A percentile compares a stretch with the other conserved stretches of the same genome.
Evolutionary conservation across 1,140 invertebrate species (phyloP).

Genomic region (Spodoptera litura): DNA sequence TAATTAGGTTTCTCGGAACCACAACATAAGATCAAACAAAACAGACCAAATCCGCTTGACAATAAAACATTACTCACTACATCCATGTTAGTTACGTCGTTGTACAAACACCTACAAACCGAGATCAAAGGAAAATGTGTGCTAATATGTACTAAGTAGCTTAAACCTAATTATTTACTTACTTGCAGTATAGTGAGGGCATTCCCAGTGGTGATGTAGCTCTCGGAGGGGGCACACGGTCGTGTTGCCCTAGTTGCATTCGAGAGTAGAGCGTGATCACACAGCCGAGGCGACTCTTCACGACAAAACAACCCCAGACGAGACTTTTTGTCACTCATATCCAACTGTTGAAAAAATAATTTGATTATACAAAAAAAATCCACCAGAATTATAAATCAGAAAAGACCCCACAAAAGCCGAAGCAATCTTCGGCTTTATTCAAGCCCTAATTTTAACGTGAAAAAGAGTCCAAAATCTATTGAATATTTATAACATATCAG

Average conservation of each 20-base stretch:
- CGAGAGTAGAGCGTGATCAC: slow-evolving; percentile 91
- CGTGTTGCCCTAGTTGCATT: slow-evolving; percentile 91
- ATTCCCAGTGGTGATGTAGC: slow-evolving; percentile 91
- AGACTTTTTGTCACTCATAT: slow-evolving; percentile 79
- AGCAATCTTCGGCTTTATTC: no score
- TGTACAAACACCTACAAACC: neutral
- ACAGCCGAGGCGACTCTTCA: slow-evolving; percentile 90
- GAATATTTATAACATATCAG: neutral
- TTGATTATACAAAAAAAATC: neutral
- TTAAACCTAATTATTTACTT: slow-evolving; percentile 45
- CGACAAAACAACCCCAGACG: slow-evolving; percentile 92
- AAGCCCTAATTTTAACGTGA: no score
- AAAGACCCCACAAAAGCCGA: no score
- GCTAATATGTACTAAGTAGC: slow-evolving; percentile 2
- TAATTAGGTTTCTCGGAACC: no score
- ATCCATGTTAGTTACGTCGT: neutral
- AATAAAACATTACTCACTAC: neutral
- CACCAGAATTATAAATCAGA: no score
- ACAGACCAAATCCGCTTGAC: neutral
- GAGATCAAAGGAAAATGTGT: slow-evolving; percentile 1
- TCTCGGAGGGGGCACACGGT: slow-evolving; percentile 91
- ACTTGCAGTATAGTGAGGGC: slow-evolving; percentile 90
- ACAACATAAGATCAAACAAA: no score
- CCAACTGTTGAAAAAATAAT: slow-evolving; percentile 65
- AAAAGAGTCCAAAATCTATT: neutral